phyloP scores from a whole-genome alignment of 2,797 vertebrate species.

The Hapalemur alaotrensis region DNA sequence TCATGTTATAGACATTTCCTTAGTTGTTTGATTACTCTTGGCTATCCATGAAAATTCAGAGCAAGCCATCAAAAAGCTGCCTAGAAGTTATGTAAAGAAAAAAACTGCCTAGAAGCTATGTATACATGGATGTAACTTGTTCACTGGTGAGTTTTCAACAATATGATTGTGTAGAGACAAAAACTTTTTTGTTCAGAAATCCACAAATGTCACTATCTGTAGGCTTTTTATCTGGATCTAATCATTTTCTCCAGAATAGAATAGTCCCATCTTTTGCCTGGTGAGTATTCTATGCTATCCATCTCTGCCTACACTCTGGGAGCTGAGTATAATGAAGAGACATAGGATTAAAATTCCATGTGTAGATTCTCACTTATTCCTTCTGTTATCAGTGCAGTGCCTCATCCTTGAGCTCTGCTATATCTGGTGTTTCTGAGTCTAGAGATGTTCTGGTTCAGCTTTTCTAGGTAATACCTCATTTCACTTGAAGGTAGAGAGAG shows the following conservation, averaged over 20 bases:
- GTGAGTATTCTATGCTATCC: neutral
- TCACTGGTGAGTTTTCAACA: neutral
- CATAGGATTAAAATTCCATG: neutral
- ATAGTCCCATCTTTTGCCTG: neutral
- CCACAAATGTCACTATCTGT: neutral
- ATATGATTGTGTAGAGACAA: neutral
- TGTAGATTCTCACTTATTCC: neutral
- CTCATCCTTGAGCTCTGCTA: neutral
- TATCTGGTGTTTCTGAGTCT: neutral
- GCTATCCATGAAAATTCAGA: neutral
- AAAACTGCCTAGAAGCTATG: neutral
- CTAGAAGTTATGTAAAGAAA: neutral
- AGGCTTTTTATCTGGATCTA: neutral
- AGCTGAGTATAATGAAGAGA: neutral
- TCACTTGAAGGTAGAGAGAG: neutral
- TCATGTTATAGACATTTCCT: neutral
- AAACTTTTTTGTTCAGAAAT: neutral
- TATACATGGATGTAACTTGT: neutral
- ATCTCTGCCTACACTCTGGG: neutral
- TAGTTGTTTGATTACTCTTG: neutral
- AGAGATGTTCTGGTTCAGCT: neutral
- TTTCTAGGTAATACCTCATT: neutral
- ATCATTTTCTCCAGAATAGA: neutral
- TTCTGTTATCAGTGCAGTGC: neutral
- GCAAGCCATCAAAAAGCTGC: neutral